Evolutionary conservation across 64 coral and sea anemone genomes (phyloP).

Genomic region (Montipora cactus): DNA sequence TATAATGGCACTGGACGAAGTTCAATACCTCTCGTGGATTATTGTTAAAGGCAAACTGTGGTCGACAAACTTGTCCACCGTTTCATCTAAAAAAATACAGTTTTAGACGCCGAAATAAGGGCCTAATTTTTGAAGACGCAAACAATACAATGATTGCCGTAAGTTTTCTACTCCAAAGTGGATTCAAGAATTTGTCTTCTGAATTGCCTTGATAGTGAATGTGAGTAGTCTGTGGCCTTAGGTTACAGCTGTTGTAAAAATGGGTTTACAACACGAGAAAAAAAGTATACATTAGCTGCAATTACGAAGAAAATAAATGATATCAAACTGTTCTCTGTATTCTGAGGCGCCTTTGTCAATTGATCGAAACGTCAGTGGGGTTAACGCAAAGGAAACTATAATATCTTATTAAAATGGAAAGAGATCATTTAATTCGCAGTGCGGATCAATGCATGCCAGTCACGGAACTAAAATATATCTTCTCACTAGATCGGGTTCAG

Average conservation of each 20-base stretch:
- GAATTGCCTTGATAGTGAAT: neutral
- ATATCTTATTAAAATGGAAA: slow-evolving; percentile 18
- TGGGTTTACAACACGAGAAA: neutral
- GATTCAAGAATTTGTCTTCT: neutral
- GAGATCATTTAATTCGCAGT: neutral
- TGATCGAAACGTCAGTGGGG: neutral
- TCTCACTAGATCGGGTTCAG: neutral
- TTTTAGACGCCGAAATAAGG: neutral
- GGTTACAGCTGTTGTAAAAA: neutral
- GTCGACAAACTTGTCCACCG: neutral
- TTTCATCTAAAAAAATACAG: neutral
- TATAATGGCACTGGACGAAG: no score
- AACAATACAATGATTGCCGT: neutral
- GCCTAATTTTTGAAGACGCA: neutral
- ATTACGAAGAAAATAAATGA: neutral
- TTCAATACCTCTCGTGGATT: no score
- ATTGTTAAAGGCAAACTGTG: neutral
- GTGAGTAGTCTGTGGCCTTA: neutral
- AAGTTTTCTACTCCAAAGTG: neutral
- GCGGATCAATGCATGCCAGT: neutral
- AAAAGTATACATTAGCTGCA: neutral
- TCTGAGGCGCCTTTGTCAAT: neutral
- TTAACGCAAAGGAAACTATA: neutral
- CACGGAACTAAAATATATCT: neutral
- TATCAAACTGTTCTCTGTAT: neutral